Evolutionary conservation across 92 coral and sea anemone species (phyloP).

Genomic region (Virgularia gustaviana): DNA sequence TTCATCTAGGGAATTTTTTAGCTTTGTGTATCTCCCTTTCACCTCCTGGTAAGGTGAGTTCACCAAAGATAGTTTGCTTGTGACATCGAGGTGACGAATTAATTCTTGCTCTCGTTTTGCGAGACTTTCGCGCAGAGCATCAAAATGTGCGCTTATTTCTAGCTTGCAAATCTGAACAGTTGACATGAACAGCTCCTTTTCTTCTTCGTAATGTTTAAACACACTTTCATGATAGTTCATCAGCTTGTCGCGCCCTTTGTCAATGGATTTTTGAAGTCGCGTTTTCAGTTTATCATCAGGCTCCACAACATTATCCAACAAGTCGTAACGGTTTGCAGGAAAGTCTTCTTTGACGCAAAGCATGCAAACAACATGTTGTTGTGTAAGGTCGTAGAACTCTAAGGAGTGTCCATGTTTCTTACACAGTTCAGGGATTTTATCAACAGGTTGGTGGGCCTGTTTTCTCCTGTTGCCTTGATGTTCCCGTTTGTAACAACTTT

Average conservation of each 20-base stretch:
- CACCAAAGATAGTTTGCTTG: constrained; percentile 19
- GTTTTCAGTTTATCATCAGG: constrained; percentile 14
- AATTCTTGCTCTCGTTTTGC: constrained; percentile 22
- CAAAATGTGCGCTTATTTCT: constrained; percentile 30
- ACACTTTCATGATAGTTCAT: constrained; percentile 16
- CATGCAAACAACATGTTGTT: constrained; percentile 20
- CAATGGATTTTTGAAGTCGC: constrained; percentile 24
- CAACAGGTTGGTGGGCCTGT: constrained; percentile 63
- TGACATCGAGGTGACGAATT: constrained; percentile 17
- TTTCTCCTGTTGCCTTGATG: constrained; percentile 81
- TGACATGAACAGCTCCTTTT: constrained; percentile 22
- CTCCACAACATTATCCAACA: constrained; percentile 24
- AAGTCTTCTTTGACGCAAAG: constrained; percentile 30
- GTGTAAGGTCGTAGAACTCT: constrained; percentile 54
- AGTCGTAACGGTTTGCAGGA: constrained; percentile 33
- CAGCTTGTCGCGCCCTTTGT: constrained; percentile 21
- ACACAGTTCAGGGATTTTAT: constrained; percentile 70
- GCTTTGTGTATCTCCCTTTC: constrained; percentile 21
- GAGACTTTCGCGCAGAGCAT: constrained; percentile 4
- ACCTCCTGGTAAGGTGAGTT: constrained; percentile 30
- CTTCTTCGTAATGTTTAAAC: constrained; percentile 17
- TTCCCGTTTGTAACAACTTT: constrained; percentile 66
- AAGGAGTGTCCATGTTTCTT: constrained; percentile 73
- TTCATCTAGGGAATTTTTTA: constrained; percentile 18
- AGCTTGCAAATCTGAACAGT: constrained; percentile 33